Evolutionary conservation across 2,888 invertebrate species (phyloP), one percentile per base, ranked within the genome.

Genomic region (Cataglyphis livida): DNA sequence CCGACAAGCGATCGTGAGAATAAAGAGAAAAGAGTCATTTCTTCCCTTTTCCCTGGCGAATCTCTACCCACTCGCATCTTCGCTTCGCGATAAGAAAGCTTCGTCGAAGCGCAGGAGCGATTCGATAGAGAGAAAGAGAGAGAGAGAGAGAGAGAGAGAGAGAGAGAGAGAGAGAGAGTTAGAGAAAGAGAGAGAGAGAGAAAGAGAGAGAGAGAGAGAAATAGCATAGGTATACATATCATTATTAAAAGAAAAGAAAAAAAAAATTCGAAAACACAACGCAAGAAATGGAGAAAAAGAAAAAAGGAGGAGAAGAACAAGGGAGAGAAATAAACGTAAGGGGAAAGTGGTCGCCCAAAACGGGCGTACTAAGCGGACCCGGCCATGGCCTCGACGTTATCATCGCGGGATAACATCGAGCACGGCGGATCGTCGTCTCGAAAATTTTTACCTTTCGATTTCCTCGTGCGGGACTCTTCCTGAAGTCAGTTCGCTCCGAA

Each of bases 1-100:
- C 92, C 94, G 94, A 94, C 91, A 94, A 94, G 93, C 92, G 93
- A 93, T 93, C 91, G 90, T 92, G 91, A 91, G 92, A 92, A 91
- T 81, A 90, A 88, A 87, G 88, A 85, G 84, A 84, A 86, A 87
- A 88, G 76, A 84, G 73, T 78, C 73, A 82, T 87, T 87, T 86
- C 87, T 87, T 84, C 85, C 88, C 85, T 74, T 88, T 89, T 90
- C 85, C 85, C 85, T 84, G 73, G 78, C 84, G 84, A 84, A 82
- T 85, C 85, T 88, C 84, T 90, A 84, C 44, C 78, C 71, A 65
- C 41, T 68, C 68, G 48, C 81, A 32, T 82, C 70, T 73, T 89
- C 79, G 59, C 78, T 64, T 54, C 66, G 61, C 61, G 32, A 71
- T 70, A 61, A 65, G 54, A 59, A 21, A 44, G 38, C 48, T 21